Evolutionary conservation across 2,113 vertebrate genomes (phyloP), one percentile per base, ranked within the genome.

Genomic region (Canis aureus): DNA sequence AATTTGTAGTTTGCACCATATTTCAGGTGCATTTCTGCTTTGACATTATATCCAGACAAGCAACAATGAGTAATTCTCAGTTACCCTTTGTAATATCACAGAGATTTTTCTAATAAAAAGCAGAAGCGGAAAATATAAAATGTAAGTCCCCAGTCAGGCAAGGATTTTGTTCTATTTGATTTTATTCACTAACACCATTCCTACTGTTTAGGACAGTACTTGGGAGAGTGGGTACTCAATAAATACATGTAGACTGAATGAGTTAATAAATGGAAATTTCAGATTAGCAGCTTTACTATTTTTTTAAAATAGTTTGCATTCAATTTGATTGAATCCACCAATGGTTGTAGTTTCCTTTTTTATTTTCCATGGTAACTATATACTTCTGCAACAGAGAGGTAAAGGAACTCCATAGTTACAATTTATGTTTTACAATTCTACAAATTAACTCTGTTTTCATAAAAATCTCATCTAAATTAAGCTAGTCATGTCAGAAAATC

Each of bases 41-140:
- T 83, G 78, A 76, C 25, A 25, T 83, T 93, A 62, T 71, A 69
- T 83, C 97, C 49, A 94, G 66, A 91, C 8, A 93, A 93, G 67
- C 10, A 86, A n/a, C 15, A 89, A 67, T 89, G 78, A 96, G 49
- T 81, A 93, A 86, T 91, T 95, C 38, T 78, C 64, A 64, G 29
- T 67, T 86, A 67, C 11, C 66, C 23, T 85, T 67, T n/a, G 55
- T 94, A 89, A 78, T 51, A 67, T 9, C 23, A 81, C 15, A 83
- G 71, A 82, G 19, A 66, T 71, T 85, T 80, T 81, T 94, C 71
- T 86, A 88, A 74, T 53, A 91, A 88, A 66, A 94, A 87, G 13
- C 3, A 91, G 64, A 76, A 91, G 64, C 10, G 89, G 53, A 88
- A 95, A 89, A 55, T 8, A 92, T 23, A 80, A 89, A 94, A 88